Evolutionary conservation across 64 coral and sea anemone genomes (phyloP), one percentile per base, ranked within the genome.

Genomic region (Anthopleura sola): DNA sequence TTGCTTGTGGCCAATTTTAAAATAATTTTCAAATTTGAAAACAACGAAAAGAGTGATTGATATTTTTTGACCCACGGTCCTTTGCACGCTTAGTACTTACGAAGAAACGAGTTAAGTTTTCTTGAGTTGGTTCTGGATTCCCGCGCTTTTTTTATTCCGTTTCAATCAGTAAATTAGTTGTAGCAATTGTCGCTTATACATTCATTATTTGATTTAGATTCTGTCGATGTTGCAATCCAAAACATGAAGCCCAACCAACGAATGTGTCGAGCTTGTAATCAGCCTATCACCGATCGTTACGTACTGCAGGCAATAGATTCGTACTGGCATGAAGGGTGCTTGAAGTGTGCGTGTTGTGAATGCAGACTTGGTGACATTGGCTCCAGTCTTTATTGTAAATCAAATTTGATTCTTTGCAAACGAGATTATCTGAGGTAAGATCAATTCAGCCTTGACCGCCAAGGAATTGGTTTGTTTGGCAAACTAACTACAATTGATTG

Each of bases 351-450:
- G 20, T 97, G 94, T 53, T 97, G 94, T 56, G 94, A 92, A 33
- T 92, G 94, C 44, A 92, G 87, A 88, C 84, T 96, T 7, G 94
- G 94, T 13, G 94, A 96, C 55, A 96, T 96, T 9, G 94, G 94
- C 0, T 96, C 94, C 3, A 89, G 90, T 11, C 84, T 96, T 17
- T 96, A 96, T 79, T 89, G 86, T 49, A 91, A 92, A 55, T 85
- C 94, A 17, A 92, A 96, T 26, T 83, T 96, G 15, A 96, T 96
- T 55, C 84, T 96, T 1, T 96, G 94, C 40, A 96, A 96, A 50
- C 53, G 90, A 78, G 94, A 96, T 54, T 96, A 96, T 78, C 78
- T 96, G 4, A 96, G 94, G 94, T 96, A 86, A 83, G 86, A 19
- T 24, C 6, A 13, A 24, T 26, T 75, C 11, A 36, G 28, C 3